Conservation (phyloP, 2,888 invertebrate genomes). For the Melieria picta region DNA sequence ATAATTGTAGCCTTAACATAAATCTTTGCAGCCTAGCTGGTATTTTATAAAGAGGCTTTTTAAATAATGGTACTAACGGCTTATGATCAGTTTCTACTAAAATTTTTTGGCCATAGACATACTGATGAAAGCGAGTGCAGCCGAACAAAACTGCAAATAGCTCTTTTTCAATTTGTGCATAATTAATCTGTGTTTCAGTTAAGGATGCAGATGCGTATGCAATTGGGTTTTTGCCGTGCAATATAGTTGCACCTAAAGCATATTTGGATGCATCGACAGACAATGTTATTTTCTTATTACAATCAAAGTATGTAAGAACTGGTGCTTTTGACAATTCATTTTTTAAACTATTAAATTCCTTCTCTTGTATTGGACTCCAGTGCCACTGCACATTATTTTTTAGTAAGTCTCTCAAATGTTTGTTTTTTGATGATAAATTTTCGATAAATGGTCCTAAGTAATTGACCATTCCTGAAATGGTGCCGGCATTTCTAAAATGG, state of each 20-base stretch:
- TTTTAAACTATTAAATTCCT: conserved; percentile 35
- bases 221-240: conserved; percentile 33
- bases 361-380: conserved; percentile 28
- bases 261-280: conserved; percentile 35
- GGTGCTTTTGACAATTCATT: conserved; percentile 25
- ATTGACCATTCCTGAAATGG: conserved; percentile 7
- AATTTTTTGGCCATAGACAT: too few relatives aligned
- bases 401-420: conserved; percentile 35
- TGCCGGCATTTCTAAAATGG: conserved; percentile 1
- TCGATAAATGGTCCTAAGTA: conserved; percentile 38
- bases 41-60: too few relatives aligned
- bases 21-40: too few relatives aligned
- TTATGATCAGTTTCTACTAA: too few relatives aligned
- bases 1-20: too few relatives aligned
- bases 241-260: conserved; percentile 32
- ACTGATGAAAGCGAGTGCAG: conserved; percentile 2
- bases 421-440: conserved; percentile 38
- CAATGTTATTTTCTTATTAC: conserved; percentile 30
- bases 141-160: conserved; percentile 36
- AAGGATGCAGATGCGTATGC: conserved; percentile 33
- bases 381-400: conserved; percentile 35
- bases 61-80: too few relatives aligned
- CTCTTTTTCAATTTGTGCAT: conserved; percentile 43
- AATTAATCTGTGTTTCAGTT: conserved; percentile 26
- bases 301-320: conserved; percentile 35